Base-by-base conservation (phyloP, 2,113 vertebrate genomes). In the Microtus richardsoni region DNA sequence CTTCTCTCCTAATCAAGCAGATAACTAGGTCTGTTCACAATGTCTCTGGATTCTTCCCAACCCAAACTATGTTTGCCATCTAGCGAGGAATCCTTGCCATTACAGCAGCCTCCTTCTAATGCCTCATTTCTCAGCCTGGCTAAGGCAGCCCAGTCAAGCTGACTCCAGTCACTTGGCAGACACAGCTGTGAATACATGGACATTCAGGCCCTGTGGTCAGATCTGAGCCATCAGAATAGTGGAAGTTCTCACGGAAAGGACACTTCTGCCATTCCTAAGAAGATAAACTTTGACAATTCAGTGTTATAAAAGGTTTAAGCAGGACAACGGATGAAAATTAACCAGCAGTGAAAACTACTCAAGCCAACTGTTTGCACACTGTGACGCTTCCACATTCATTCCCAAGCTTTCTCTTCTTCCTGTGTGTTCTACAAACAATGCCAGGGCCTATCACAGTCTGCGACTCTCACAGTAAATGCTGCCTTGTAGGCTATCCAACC, bases 61-160 rank as follows among this genome's bases (percentile, higher is more conserved):
- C 49, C 95, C 91, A 97, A 98, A 96, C 93, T 96, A 39, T 74
- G 98, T 95, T 98, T 97, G 98, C 98, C 98, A 98, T 97, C 98
- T 99, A 98, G 98, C 97, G 98, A 98, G 96, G 93, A 97, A 91
- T 87, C 13, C 54, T 7, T 41, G 95, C 39, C 95, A 98, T 96
- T 97, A 41, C 97, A 97, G 10, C 78, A 39, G 12, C 52, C 60
- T 84, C 1, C 62, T 58, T 89, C 52, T 54, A 36, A 66, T 44
- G 17, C 70, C 54, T 82, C 8, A 1, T 66, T 71, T 60, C 54
- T 86, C n/a, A 73, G 89, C 17, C 3, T 0, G 19, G 58, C 58
- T 21, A 58, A 58, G 58, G 58, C 5, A 0, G 19, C 41, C 1
- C 58, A 21, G 78, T 71, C 54, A 70, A 16, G n/a, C 58, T 26